Evolutionary conservation across 2,797 vertebrate genomes (phyloP), one percentile per base, ranked within the genome.

Genomic region (Danio choprae): DNA sequence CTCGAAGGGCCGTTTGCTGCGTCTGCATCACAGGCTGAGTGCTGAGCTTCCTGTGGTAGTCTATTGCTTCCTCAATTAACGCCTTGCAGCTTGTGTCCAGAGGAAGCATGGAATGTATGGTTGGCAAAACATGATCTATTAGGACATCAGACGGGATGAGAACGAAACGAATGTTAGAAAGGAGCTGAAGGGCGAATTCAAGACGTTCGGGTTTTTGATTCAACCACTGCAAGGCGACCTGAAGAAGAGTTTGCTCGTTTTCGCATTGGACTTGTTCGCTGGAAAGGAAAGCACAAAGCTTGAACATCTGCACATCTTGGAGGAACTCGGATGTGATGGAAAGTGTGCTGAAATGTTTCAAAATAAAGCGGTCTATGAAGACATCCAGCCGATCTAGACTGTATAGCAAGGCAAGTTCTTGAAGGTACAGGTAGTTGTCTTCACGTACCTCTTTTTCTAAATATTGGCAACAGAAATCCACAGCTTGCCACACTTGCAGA

Each of bases 381-480:
- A 91, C 50, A 36, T 97, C 96, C 0, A 99, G 94, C 8, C 94
- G 92, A 87, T 96, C 94, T 88, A 99, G 94, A 83, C 95, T 97
- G 91, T 98, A 98, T 85, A 97, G 94, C 44, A 94, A 94, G 62
- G 97, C 96, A 78, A 98, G 92, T 81, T 97, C 94, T 83, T 98
- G 97, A 59, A 99, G 94, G 90, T 97, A 96, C 67, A 99, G 89
- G 84, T 96, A 98, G 86, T 97, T 98, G 84, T 97, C 96, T 87
- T 97, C 95, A 0, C 91, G 96, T 85, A 98, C 96, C 78, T 98
- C 96, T 18, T 91, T 93, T 91, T 98, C 96, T 89, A 98, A 90
- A 80, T 96, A 98, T 91, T 98, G 96, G 0, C 98, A 98, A 86
- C 98, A 99, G 91, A 99, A 97, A 87, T 98, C 97, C 4, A 99